Percentiles rank a stretch among this genome's conserved stretches.
Evolutionary conservation across 2,797 vertebrate species (phyloP).

Genomic region (Takifugu ocellatus): DNA sequence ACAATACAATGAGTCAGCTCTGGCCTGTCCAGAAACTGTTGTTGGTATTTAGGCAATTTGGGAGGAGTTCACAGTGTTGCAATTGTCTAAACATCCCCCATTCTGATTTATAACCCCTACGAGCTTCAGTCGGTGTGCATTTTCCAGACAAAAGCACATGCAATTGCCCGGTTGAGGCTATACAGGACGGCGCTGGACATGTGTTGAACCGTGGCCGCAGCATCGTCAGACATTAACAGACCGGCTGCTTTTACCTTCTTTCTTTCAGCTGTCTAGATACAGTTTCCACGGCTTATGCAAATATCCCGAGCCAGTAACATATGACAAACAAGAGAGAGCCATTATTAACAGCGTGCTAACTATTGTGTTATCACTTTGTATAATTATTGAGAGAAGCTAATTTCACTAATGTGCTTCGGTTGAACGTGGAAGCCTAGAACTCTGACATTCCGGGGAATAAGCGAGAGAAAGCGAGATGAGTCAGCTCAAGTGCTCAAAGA

Average conservation of each 20-base stretch:
- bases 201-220: constrained; percentile 19
- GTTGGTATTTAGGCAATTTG: constrained; percentile 19
- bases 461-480: constrained; percentile 49
- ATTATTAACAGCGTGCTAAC: constrained; percentile 50
- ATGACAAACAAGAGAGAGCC: constrained; percentile 33
- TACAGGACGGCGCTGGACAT: constrained; percentile 22
- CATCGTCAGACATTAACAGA: constrained; percentile 11
- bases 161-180: constrained; percentile 24
- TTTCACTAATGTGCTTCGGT: constrained; percentile 45
- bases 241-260: constrained; percentile 23
- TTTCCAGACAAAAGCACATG: constrained; percentile 39
- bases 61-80: constrained; percentile 5
- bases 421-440: constrained; percentile 44
- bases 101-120: constrained; percentile 37
- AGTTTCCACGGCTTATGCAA: constrained; percentile 33
- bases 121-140: constrained; percentile 28
- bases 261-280: constrained; percentile 36
- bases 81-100: constrained; percentile 26
- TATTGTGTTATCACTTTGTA: constrained; percentile 42
- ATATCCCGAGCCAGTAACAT: constrained; percentile 33
- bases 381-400: constrained; percentile 59
- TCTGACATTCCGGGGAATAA: constrained; percentile 35
- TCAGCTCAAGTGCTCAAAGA: constrained; percentile 22
- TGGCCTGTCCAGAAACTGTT: constrained; percentile 25
- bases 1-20: constrained; percentile 33